Evolutionary conservation across 2,113 vertebrate species (phyloP), one percentile per base, ranked within the genome.

Genomic region (Morone chrysops): DNA sequence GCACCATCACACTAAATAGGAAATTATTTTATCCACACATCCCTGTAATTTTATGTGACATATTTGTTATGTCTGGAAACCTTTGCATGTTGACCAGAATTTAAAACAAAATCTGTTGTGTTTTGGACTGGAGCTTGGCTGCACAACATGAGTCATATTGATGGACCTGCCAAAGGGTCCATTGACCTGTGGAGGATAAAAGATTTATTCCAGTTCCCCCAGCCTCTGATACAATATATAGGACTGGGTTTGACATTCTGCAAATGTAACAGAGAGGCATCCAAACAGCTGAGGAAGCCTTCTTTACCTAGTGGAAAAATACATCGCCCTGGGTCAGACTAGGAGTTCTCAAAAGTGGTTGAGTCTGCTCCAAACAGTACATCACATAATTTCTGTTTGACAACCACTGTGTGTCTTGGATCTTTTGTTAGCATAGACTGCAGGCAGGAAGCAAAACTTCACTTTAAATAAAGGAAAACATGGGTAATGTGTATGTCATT

Each of bases 251-350:
- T 85, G 56, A 68, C 66, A 87, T 80, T 72, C 69, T 61, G 41
- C 68, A 85, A 65, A 48, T 68, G 43, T 51, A 81, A 81, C 67
- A 82, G 71, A 84, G 54, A 75, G 40, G 80, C 80, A 78, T 50
- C 76, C 51, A 63, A 75, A 67, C 45, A 77, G 66, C 68, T 68
- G 65, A 83, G 74, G 53, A 76, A 38, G 25, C 72, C 62, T 80
- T 88, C 78, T 82, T 82, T 74, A 75, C 80, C 56, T 87, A 38
- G 36, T 63, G 51, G 50, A 81, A 75, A 90, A 88, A 83, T 75
- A 73, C 45, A 84, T 77, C 8, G 61, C 79, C 65, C 54, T 45
- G 62, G 71, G 83, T 84, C 78, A 86, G 78, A 75, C 22, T 12
- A 62, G 25, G 36, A 43, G 50, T 50, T 77, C 66, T 70, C 72